Conservation (phyloP, 2,888 invertebrate species). For the Andricus curvator region DNA sequence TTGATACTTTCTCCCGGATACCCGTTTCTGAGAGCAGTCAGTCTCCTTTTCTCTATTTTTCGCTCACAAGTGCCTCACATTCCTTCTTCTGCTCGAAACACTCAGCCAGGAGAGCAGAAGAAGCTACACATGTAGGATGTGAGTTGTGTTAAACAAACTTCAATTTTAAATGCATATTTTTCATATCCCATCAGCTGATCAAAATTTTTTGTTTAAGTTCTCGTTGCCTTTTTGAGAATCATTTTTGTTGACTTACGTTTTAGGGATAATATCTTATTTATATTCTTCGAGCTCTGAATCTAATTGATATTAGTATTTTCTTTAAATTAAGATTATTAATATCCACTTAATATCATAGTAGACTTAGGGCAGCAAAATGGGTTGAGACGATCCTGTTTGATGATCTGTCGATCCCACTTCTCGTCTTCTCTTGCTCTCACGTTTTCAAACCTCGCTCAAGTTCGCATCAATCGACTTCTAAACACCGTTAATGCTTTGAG, state of each 20-base stretch:
- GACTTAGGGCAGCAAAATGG: neutral
- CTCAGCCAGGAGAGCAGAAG: constrained; percentile 15
- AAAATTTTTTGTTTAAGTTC: neutral
- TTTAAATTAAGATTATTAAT: neutral
- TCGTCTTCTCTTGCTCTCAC: neutral
- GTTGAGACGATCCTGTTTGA: constrained; percentile 17
- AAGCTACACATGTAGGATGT: constrained; percentile 16
- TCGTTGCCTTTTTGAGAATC: neutral
- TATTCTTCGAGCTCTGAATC: neutral
- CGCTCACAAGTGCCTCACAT: constrained; percentile 50
- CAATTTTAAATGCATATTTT: neutral
- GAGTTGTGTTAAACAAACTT: neutral
- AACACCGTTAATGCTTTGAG: constrained; percentile 9
- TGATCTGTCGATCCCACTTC: constrained; percentile 8
- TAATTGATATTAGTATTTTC: neutral
- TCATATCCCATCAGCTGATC: neutral
- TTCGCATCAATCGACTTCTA: constrained; percentile 22
- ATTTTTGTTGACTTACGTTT: neutral
- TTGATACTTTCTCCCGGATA: constrained; percentile 65
- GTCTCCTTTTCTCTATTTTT: constrained; percentile 52
- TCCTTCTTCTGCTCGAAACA: constrained; percentile 24
- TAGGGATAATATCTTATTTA: neutral
- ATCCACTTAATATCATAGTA: neutral
- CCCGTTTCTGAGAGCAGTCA: constrained; percentile 45
- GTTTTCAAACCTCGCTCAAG: neutral